A percentile compares a stretch with the other conserved stretches of the same genome.
These are phyloP conservation scores for Empis stercorea DNA, from an alignment of 2,888 invertebrate species.

Conservation along the genomic window DNA sequence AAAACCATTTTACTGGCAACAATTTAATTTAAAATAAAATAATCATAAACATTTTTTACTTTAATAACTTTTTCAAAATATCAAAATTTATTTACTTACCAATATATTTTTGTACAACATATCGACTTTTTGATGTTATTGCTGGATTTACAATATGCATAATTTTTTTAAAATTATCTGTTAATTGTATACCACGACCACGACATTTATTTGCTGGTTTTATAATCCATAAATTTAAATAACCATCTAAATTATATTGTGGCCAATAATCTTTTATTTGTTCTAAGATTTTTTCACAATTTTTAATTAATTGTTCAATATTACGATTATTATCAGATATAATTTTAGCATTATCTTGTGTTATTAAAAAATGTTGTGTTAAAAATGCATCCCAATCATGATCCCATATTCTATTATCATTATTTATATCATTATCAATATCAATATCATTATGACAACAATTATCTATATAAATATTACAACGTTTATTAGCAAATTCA, in stretches of 20 bases:
- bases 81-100: no score
- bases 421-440: slow-evolving; percentile 41
- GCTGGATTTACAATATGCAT: slow-evolving; percentile 56
- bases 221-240: slow-evolving; percentile 84
- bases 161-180: slow-evolving; percentile 78
- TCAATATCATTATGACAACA: slow-evolving; percentile 65
- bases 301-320: slow-evolving; percentile 26
- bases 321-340: slow-evolving; percentile 24
- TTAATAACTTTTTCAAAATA: no score
- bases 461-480: slow-evolving; percentile 61
- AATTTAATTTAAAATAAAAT: no score
- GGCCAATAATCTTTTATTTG: slow-evolving; percentile 63
- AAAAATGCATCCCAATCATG: slow-evolving; percentile 85
- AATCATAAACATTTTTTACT: no score
- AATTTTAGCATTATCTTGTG: slow-evolving; percentile 50
- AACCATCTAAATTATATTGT: slow-evolving; percentile 68
- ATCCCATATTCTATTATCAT: slow-evolving; percentile 55
- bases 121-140: slow-evolving; percentile 58
- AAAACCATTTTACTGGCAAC: no score
- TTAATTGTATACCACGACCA: slow-evolving; percentile 77
- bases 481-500: slow-evolving; percentile 69
- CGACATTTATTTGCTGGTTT: slow-evolving; percentile 91
- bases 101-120: slow-evolving; percentile 91
- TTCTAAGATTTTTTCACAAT: slow-evolving; percentile 47
- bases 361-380: slow-evolving; percentile 50